Conservation (phyloP, 1,140 invertebrate genomes). For the Calycopis cecrops region DNA sequence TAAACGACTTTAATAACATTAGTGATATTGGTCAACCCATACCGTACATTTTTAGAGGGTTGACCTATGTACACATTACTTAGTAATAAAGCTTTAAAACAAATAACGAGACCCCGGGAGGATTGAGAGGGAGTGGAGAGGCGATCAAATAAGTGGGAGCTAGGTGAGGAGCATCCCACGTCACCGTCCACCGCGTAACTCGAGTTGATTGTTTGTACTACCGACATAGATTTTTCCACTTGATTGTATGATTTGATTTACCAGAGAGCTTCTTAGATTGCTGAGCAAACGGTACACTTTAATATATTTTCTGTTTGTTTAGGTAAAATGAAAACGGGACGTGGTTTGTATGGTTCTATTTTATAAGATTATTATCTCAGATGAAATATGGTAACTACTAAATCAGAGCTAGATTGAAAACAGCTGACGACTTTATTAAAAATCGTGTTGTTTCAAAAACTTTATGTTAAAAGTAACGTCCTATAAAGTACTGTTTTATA, state of each 20-base stretch:
- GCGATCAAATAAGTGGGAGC: slow-evolving; percentile 53
- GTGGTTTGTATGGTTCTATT: too few species aligned
- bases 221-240: slow-evolving; percentile 70
- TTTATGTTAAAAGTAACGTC: too few species aligned
- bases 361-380: too few species aligned
- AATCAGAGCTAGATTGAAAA: too few species aligned
- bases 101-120: slow-evolving; percentile 56
- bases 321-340: slow-evolving; percentile 7
- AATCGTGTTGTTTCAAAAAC: too few species aligned
- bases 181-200: slow-evolving; percentile 58
- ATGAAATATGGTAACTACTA: too few species aligned
- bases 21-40: slow-evolving; percentile 57
- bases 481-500: too few species aligned
- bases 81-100: slow-evolving; percentile 74
- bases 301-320: slow-evolving; percentile 22
- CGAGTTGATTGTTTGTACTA: slow-evolving; percentile 69
- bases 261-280: slow-evolving; percentile 53
- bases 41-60: slow-evolving; percentile 60
- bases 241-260: slow-evolving; percentile 73
- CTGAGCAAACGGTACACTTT: slow-evolving; percentile 39
- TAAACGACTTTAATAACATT: slow-evolving; percentile 33
- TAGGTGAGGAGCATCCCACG: slow-evolving; percentile 52
- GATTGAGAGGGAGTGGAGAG: slow-evolving; percentile 37
- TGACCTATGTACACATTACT: slow-evolving; percentile 73
- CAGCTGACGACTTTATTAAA: too few species aligned